Evolutionary conservation across 2,888 invertebrate species (phyloP).

Genomic region (Epiblema foenella): DNA sequence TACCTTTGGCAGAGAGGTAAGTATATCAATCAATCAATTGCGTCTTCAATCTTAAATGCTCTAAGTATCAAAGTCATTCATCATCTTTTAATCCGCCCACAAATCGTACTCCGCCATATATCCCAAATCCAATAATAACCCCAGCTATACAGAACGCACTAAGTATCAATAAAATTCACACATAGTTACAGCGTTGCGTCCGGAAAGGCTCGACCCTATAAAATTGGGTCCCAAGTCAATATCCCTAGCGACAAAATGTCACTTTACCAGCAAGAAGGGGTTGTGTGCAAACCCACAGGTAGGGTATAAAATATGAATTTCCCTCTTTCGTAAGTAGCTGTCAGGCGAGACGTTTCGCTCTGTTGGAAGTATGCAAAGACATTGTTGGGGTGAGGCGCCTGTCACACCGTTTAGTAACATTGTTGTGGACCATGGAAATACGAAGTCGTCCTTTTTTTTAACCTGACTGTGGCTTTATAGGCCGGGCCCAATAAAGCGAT

Average conservation of each 20-base stretch:
- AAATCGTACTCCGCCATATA: not conserved
- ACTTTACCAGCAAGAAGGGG: conserved; percentile 20
- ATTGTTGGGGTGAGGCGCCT: conserved; percentile 47
- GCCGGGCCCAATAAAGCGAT: no score
- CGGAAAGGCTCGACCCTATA: conserved; percentile 5
- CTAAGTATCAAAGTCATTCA: conserved; percentile 2
- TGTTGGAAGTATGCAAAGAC: conserved; percentile 53
- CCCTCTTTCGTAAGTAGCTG: conserved; percentile 48
- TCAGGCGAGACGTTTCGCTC: conserved; percentile 49
- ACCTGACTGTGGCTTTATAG: no score
- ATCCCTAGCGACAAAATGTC: conserved; percentile 28
- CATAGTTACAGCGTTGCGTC: not conserved
- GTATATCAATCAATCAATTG: no score
- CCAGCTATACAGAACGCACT: not conserved
- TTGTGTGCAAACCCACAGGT: conserved; percentile 19
- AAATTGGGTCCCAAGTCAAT: conserved; percentile 28
- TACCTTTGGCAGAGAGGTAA: no score
- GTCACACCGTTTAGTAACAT: conserved; percentile 1
- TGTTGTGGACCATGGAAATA: no score
- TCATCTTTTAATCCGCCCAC: conserved; percentile 2
- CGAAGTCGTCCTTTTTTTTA: no score
- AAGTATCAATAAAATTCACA: conserved; percentile 9
- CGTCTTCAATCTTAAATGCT: no score
- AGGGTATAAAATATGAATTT: conserved; percentile 40
- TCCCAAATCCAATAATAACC: not conserved